A percentile compares a stretch with the other conserved stretches of the same genome.
phyloP scores from a whole-genome alignment of 2,888 invertebrate genomes.

The Bembecia ichneumoniformis region DNA sequence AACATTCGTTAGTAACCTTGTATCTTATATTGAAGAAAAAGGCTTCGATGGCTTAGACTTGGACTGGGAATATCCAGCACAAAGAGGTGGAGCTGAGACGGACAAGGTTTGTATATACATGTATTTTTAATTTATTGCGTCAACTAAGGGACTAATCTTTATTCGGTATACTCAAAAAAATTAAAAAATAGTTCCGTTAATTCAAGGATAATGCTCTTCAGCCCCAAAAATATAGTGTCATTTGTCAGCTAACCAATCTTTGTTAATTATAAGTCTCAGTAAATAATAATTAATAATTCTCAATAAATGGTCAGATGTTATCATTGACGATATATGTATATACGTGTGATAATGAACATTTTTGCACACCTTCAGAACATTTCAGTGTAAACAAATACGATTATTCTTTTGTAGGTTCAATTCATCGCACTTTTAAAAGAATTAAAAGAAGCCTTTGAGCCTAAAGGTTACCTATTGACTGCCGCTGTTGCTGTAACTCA shows the following conservation, averaged over 20 bases:
- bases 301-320: not conserved
- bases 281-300: not conserved
- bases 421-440: constrained; percentile 49
- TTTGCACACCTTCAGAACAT: not conserved
- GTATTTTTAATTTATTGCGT: not conserved
- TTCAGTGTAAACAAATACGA: not conserved
- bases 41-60: constrained; percentile 74
- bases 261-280: too few species aligned
- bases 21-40: constrained; percentile 34
- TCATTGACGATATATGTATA: not conserved
- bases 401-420: constrained; percentile 24
- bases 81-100: constrained; percentile 31
- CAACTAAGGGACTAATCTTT: too few species aligned
- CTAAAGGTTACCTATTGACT: constrained; percentile 61
- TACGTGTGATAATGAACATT: not conserved
- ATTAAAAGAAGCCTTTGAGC: constrained; percentile 55
- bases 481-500: constrained; percentile 74
- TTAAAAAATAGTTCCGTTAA: too few species aligned
- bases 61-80: constrained; percentile 75
- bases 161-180: too few species aligned
- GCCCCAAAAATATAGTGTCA: too few species aligned
- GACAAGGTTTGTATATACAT: constrained; percentile 22
- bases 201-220: too few species aligned
- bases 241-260: too few species aligned
- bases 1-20: constrained; percentile 30